Evolutionary conservation across 1,140 invertebrate species (phyloP).

Genomic region (Wiebesia pumilae): DNA sequence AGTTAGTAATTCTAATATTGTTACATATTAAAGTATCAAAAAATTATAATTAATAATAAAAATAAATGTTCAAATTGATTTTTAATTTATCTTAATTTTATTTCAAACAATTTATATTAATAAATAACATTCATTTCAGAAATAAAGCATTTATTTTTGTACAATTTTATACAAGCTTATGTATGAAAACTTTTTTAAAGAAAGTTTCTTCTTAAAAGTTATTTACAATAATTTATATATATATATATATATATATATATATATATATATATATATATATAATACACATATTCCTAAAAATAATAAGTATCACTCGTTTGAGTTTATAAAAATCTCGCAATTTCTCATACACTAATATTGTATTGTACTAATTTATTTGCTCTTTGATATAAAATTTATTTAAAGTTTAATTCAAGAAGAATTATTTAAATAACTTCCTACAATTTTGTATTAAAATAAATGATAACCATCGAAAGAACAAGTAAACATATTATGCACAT

Average conservation of each 20-base stretch:
- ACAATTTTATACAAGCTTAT: conserved; percentile 4
- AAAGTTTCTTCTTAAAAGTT: background rate
- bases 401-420: background rate
- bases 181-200: background rate
- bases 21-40: too few relatives aligned
- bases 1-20: too few relatives aligned
- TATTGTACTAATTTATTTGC: background rate
- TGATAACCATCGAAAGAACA: background rate
- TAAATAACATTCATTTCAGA: background rate
- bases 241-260: too few relatives aligned
- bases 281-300: background rate
- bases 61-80: background rate
- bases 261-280: background rate
- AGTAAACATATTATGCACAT: background rate
- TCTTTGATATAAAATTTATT: background rate
- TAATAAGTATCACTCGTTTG: background rate
- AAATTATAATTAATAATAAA: too few relatives aligned
- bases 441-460: background rate
- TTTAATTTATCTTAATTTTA: background rate
- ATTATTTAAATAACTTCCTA: background rate
- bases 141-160: background rate
- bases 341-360: background rate
- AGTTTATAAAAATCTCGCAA: background rate
- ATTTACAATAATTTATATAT: background rate
- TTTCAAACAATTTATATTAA: background rate